Base-by-base conservation (phyloP, 2,888 invertebrate species). In the Macrosiphum euphorbiae region DNA sequence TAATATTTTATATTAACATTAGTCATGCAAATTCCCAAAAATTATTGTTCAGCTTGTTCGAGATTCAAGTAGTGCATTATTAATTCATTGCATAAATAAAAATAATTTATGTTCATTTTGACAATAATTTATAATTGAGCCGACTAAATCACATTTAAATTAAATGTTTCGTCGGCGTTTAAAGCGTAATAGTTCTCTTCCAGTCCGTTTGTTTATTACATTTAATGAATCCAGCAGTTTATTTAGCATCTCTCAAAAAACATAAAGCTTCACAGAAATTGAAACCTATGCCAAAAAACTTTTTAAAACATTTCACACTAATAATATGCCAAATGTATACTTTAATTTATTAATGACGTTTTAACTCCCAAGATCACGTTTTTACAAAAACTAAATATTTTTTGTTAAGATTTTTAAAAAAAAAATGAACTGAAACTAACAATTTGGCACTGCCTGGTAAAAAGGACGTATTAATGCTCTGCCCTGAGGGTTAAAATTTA, bases 211-310 rank as follows among this genome's bases (percentile, higher is more conserved):
- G 52, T 78, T 88, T 92, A 88, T 88, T 92, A n/a, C 88, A n/a
- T 88, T 92, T 88, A 88, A 92, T 78, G n/a, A 88, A 88, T 78
- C 67, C 88, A 55, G 52, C 88, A 78, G 41, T 88, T 78, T 44
- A 78, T 92, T 92, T 44, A 78, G 92, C 44, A 26, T 92, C 78
- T 88, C n/a, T 44, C 10, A 11, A 55, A 86, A 92, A 78, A 55
- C 20, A 88, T 55, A 55, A n/a, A 92, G 55, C 87, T 35, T 41
- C 28, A 20, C 50, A 26, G n/a, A 92, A 44, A 88, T 50, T 67
- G 78, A 78, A 92, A 92, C 44, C 24, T n/a, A 24, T 52, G 92
- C 92, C 92, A 88, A 92, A 92, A 92, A 92, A 88, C 55, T 88
- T 90, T 78, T 24, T 10, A 86, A 78, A 92, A 92, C 92, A 78